Evolutionary conservation across 2,113 vertebrate genomes (phyloP).

Genomic region (Xyliphius kryptos): DNA sequence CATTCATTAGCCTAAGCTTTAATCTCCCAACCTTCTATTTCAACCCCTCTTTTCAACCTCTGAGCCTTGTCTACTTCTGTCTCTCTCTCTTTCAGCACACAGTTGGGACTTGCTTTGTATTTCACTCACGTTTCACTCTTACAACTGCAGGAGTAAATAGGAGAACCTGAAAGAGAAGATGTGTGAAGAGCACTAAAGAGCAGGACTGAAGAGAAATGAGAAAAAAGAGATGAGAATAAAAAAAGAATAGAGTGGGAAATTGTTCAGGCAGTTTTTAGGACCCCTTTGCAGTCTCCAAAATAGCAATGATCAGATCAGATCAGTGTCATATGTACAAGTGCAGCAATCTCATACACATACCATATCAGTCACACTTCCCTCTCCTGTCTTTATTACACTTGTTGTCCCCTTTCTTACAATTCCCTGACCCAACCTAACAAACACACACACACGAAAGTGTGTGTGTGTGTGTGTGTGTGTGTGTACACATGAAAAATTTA

Average conservation of each 20-base stretch:
- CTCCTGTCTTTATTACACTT: conserved; percentile 18
- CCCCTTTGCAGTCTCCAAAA: conserved; percentile 24
- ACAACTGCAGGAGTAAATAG: conserved; percentile 20
- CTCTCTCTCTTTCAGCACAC: not conserved
- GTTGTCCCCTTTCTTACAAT: conserved; percentile 12
- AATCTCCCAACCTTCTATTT: not conserved
- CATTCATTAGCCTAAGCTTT: conserved; percentile 20
- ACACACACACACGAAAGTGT: conserved; percentile 10
- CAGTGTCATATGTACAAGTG: conserved; percentile 32
- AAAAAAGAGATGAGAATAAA: not conserved
- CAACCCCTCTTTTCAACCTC: conserved; percentile 1
- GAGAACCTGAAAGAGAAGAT: conserved; percentile 5
- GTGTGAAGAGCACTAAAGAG: conserved; percentile 14
- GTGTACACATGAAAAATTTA: not conserved
- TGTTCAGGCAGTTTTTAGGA: conserved; percentile 12
- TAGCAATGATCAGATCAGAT: conserved; percentile 33
- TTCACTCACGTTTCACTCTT: conserved; percentile 34
- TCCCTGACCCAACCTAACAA: conserved; percentile 1
- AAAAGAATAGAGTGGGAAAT: not conserved
- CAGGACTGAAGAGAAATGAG: not conserved
- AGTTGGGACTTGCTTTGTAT: conserved; percentile 32
- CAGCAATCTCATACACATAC: conserved; percentile 15
- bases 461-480: conserved; percentile 25
- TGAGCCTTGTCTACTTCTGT: not conserved
- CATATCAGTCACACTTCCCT: conserved; percentile 2